phyloP scores from a whole-genome alignment of 2,888 invertebrate species.

The Xylota segnis region DNA sequence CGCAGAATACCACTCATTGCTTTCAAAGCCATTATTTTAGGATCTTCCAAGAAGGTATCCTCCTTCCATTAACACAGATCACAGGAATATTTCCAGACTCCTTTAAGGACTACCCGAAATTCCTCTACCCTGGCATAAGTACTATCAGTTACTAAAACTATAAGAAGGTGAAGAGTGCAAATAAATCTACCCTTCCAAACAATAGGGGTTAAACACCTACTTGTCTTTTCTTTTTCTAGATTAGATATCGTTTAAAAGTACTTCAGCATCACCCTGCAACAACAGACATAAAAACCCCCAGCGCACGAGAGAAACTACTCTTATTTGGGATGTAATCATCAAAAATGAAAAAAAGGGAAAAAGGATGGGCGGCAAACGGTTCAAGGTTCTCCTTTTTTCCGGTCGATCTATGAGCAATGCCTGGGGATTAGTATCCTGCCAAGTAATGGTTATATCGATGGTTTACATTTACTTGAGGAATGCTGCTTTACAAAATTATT shows the following conservation, averaged over 20 bases:
- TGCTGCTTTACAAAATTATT: slow-evolving; percentile 59
- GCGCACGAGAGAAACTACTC: slow-evolving; percentile 24
- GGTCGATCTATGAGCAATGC: slow-evolving; percentile 44
- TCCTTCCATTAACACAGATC: neutral
- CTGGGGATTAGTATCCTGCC: slow-evolving; percentile 63
- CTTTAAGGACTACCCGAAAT: neutral
- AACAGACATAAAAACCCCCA: slow-evolving; percentile 18
- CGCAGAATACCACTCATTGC: too few species aligned
- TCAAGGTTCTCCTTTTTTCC: slow-evolving; percentile 35
- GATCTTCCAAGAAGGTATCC: neutral
- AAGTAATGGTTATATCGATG: slow-evolving; percentile 55
- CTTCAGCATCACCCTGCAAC: slow-evolving; percentile 27
- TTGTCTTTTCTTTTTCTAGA: slow-evolving; percentile 17
- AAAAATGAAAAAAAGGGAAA: neutral
- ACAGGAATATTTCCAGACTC: neutral
- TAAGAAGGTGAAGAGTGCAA: slow-evolving; percentile 36
- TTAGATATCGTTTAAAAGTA: slow-evolving; percentile 53
- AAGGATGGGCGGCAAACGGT: slow-evolving; percentile 26
- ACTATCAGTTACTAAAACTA: slow-evolving; percentile 34
- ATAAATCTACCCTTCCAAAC: slow-evolving; percentile 40
- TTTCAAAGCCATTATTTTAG: too few species aligned
- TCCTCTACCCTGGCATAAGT: neutral
- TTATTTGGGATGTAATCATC: slow-evolving; percentile 36
- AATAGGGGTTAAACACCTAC: slow-evolving; percentile 23
- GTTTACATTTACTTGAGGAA: slow-evolving; percentile 42